Conservation (phyloP, 1,140 invertebrate genomes). For the Apolygus lucorum region DNA sequence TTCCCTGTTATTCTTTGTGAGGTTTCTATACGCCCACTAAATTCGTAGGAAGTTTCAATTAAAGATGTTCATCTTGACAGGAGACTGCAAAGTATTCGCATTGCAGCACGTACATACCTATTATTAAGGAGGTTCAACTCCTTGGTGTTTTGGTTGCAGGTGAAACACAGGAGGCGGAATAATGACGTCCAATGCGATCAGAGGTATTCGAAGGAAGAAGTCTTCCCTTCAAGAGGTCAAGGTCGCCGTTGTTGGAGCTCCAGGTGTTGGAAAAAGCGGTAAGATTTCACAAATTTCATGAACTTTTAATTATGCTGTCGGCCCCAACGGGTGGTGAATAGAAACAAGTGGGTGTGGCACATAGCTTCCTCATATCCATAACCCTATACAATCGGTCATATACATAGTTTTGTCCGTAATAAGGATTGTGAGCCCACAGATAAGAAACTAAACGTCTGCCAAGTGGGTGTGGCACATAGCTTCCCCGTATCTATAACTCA, state of each 20-base stretch:
- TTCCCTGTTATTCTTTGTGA: not conserved
- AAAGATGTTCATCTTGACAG: not conserved
- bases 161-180: slow-evolving; percentile 5
- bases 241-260: slow-evolving; percentile 74
- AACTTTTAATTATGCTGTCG: not conserved
- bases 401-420: too few relatives aligned
- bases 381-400: too few relatives aligned
- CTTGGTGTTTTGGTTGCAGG: not conserved
- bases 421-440: too few relatives aligned
- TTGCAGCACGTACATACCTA: not conserved
- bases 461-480: too few relatives aligned
- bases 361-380: too few relatives aligned
- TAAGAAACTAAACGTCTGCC: too few relatives aligned
- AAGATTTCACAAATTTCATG: not conserved
- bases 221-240: slow-evolving; percentile 80
- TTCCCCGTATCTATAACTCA: too few relatives aligned
- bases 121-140: not conserved
- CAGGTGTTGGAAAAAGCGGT: slow-evolving; percentile 72
- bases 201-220: slow-evolving; percentile 76
- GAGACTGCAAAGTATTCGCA: not conserved
- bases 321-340: too few relatives aligned
- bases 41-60: not conserved
- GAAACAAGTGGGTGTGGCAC: too few relatives aligned
- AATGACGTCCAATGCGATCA: slow-evolving; percentile 51
- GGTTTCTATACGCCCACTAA: not conserved